Conservation (phyloP, 1,140 invertebrate species). For the Gryllus bimaculatus region DNA sequence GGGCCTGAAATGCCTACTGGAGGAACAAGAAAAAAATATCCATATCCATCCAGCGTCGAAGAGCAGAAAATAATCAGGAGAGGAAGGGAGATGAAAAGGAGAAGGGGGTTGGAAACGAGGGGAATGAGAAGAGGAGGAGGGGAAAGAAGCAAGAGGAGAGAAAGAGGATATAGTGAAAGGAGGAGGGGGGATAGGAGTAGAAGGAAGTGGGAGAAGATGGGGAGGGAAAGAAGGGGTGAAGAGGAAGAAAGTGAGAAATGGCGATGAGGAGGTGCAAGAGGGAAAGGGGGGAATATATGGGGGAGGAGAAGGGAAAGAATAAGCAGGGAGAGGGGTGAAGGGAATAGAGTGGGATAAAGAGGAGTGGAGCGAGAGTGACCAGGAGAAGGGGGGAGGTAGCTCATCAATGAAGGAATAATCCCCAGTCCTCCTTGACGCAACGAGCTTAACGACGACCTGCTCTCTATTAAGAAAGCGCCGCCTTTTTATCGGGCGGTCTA, state of each 20-base stretch:
- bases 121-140: too few species aligned
- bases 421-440: too few species aligned
- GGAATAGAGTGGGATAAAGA: background rate
- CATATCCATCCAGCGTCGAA: background rate
- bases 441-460: too few species aligned
- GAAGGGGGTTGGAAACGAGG: background rate
- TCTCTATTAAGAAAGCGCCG: too few species aligned
- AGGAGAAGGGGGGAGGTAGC: background rate
- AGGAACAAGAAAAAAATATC: too few species aligned
- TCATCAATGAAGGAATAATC: background rate
- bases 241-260: background rate
- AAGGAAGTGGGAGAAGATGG: background rate
- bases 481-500: too few species aligned
- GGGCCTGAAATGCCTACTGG: too few species aligned
- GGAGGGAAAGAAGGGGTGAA: background rate
- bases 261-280: background rate
- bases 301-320: background rate
- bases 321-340: background rate
- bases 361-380: background rate
- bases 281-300: background rate
- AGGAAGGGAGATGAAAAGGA: background rate
- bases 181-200: too few species aligned
- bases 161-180: too few species aligned
- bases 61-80: background rate
- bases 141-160: background rate